phyloP scores from a whole-genome alignment of 2,888 invertebrate genomes.

The Xanthorhoe spadicearia region DNA sequence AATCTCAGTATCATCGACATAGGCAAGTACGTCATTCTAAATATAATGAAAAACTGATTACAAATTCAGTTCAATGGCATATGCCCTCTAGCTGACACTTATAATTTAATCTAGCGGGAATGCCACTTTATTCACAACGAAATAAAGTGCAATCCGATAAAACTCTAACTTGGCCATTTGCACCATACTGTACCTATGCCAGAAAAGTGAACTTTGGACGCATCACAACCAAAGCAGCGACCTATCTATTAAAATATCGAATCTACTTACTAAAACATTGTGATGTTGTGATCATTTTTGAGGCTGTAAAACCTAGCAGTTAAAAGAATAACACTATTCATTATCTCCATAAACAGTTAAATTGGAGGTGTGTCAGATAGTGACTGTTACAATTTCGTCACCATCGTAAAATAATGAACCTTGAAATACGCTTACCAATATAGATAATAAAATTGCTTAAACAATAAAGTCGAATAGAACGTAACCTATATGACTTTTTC shows the following conservation, averaged over 20 bases:
- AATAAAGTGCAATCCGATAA: no score
- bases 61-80: no score
- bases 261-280: background rate
- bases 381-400: slow-evolving; percentile 17
- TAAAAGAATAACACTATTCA: background rate
- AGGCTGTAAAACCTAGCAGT: background rate
- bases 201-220: slow-evolving; percentile 39
- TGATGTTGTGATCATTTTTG: background rate
- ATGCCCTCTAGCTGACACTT: no score
- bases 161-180: no score
- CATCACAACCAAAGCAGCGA: slow-evolving; percentile 9
- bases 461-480: background rate
- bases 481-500: background rate
- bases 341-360: slow-evolving; percentile 10
- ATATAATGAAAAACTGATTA: no score
- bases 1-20: no score
- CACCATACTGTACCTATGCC: no score
- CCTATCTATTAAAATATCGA: background rate
- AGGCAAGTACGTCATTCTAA: no score
- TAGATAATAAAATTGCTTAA: slow-evolving; percentile 6
- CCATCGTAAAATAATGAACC: slow-evolving; percentile 11
- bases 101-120: no score
- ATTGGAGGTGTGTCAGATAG: slow-evolving; percentile 38
- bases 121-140: no score
- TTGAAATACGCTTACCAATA: slow-evolving; percentile 10